Base-by-base conservation (phyloP, 2,888 invertebrate species). In the Nomada flava region DNA sequence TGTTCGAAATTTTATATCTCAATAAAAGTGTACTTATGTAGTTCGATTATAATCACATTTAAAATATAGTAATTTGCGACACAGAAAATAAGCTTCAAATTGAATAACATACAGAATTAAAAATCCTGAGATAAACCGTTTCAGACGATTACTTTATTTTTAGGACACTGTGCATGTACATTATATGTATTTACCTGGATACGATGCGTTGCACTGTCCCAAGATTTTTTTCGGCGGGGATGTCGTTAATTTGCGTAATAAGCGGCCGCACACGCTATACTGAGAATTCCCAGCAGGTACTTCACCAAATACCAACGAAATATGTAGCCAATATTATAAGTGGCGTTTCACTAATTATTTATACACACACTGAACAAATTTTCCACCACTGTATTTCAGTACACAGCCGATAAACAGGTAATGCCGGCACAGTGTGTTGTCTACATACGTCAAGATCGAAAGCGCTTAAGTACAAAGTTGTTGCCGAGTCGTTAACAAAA, bases 141-240 rank as follows among this genome's bases (percentile, higher is more conserved):
- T 55, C 10, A n/a, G 15, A 26, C 18, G 36, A 42, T 29, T 20
- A 11, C 52, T 36, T 67, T 53, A 67, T 52, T 67, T 36, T 36
- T 20, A 53, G n/a, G 29, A 7, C 10, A 29, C 10, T 20, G 13
- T 23, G 26, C 47, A 47, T 47, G 29, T 26, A 29, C 23, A n/a
- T 13, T 53, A 53, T 53, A n/a, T 53, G 9, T 53, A 63, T 29
- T 77, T 62, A 83, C 82, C 82, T 83, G 77, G 69, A 77, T 65
- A 60, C 63, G 65, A 77, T 47, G 68, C 52, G 69, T 52, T 70
- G 72, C 63, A 73, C 72, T 60, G 73, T 82, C 53, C 36, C 50
- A 69, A 82, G 71, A 64, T 20, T 65, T 62, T 44, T 52, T 44
- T 52, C 52, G 42, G 50, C 10, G 20, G 50, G 75, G 69, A 23